A percentile compares a stretch with the other conserved stretches of the same genome.
These are phyloP conservation scores for Ramphastos sulfuratus DNA, from an alignment of 2,113 vertebrate genomes.

Conservation along the genomic window DNA sequence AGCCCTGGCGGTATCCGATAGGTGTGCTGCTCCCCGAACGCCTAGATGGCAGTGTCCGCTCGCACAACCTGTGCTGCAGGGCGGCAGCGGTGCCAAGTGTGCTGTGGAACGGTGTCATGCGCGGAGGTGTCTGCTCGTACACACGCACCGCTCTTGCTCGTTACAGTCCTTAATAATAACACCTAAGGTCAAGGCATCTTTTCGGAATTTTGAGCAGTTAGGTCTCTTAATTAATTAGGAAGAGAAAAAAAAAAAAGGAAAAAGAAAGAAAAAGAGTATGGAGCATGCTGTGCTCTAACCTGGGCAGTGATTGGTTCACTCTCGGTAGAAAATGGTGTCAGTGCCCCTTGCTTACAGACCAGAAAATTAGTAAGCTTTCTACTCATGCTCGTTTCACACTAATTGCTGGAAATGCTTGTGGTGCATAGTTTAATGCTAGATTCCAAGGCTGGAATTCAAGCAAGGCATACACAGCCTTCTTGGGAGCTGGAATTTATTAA, in stretches of 20 bases:
- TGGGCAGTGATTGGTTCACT: neutral
- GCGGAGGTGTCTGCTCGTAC: neutral
- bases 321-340: neutral
- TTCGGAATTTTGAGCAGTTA: neutral
- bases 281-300: neutral
- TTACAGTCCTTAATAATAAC: neutral
- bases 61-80: neutral
- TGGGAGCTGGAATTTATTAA: neutral
- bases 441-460: neutral
- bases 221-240: neutral
- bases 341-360: neutral
- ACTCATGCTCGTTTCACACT: neutral
- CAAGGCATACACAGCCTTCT: neutral
- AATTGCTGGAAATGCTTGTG: neutral
- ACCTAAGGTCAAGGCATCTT: neutral
- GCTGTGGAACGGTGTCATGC: neutral
- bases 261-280: neutral
- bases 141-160: neutral
- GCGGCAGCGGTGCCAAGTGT: neutral
- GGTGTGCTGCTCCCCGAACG: slow-evolving; percentile 2
- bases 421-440: neutral
- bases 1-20: too few species aligned
- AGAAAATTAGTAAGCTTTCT: neutral
- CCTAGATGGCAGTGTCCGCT: slow-evolving; percentile 68
- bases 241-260: too few species aligned